phyloP scores from a whole-genome alignment of 2,888 invertebrate species.

The Vannuccia rotundouncinata region DNA sequence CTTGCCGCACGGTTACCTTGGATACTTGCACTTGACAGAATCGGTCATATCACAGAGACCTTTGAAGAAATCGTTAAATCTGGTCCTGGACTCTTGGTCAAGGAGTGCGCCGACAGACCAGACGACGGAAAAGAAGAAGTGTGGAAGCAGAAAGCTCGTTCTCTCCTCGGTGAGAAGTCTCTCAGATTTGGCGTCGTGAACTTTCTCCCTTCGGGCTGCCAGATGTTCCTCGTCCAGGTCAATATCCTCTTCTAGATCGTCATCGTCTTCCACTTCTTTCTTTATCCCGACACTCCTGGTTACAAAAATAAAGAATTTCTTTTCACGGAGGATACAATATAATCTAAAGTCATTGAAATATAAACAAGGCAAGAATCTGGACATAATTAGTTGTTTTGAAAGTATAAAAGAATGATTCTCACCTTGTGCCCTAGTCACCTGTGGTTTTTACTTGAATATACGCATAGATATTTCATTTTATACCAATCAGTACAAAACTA shows the following conservation, averaged over 20 bases:
- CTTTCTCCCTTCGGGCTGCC: slow-evolving; percentile 29
- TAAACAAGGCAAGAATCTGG: background rate
- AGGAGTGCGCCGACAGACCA: slow-evolving; percentile 54
- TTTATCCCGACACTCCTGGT: slow-evolving; percentile 46
- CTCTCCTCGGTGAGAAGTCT: slow-evolving; percentile 45
- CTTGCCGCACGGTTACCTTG: slow-evolving; percentile 45
- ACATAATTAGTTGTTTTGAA: too few species aligned
- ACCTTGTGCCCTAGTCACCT: too few species aligned
- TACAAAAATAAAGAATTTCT: background rate
- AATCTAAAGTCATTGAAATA: slow-evolving; percentile 40
- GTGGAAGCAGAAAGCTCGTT: slow-evolving; percentile 51
- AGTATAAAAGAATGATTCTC: too few species aligned
- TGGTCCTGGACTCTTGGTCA: slow-evolving; percentile 49
- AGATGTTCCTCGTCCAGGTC: slow-evolving; percentile 41
- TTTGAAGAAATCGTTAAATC: slow-evolving; percentile 63
- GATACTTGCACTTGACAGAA: slow-evolving; percentile 48
- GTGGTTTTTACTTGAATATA: too few species aligned
- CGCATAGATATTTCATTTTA: background rate
- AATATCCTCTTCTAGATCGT: slow-evolving; percentile 47
- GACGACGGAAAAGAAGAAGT: slow-evolving; percentile 57
- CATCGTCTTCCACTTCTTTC: slow-evolving; percentile 47
- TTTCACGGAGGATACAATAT: slow-evolving; percentile 31
- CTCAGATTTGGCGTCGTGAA: background rate
- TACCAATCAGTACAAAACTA: too few species aligned
- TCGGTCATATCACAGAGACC: slow-evolving; percentile 56